Conservation (phyloP, 2,888 invertebrate species). For the Anodontia alba region DNA sequence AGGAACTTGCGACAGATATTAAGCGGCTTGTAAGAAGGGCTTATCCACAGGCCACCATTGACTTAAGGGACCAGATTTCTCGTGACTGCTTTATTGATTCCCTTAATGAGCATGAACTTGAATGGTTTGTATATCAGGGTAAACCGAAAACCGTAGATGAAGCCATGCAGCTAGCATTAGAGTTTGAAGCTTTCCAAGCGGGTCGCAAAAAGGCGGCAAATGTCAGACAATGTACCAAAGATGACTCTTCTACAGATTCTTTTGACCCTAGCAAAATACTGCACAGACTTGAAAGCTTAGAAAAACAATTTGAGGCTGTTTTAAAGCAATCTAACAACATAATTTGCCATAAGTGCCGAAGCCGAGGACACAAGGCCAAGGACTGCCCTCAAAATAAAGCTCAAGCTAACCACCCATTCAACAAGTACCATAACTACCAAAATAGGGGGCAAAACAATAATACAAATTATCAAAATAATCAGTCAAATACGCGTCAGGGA, state of each 20-base stretch:
- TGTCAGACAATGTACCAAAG: background rate
- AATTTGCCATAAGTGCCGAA: background rate
- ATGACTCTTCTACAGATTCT: background rate
- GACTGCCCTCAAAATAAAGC: background rate
- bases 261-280: background rate
- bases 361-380: background rate
- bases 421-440: background rate
- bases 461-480: too few relatives aligned
- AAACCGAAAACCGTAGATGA: constrained; percentile 15
- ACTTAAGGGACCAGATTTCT: constrained; percentile 3
- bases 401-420: background rate
- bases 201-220: background rate
- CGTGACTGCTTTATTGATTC: constrained; percentile 9
- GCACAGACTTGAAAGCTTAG: background rate
- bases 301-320: background rate
- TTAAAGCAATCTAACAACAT: background rate
- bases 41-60: constrained; percentile 18
- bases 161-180: constrained; percentile 6
- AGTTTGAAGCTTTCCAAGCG: constrained; percentile 13
- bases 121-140: constrained; percentile 17
- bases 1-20: too few relatives aligned
- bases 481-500: too few relatives aligned
- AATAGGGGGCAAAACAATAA: background rate
- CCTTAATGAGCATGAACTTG: constrained; percentile 4
- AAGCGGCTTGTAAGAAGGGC: constrained; percentile 21